These are phyloP conservation scores for Cephus cinctus DNA, from an alignment of 1,140 invertebrate species.

Conservation along the genomic window DNA sequence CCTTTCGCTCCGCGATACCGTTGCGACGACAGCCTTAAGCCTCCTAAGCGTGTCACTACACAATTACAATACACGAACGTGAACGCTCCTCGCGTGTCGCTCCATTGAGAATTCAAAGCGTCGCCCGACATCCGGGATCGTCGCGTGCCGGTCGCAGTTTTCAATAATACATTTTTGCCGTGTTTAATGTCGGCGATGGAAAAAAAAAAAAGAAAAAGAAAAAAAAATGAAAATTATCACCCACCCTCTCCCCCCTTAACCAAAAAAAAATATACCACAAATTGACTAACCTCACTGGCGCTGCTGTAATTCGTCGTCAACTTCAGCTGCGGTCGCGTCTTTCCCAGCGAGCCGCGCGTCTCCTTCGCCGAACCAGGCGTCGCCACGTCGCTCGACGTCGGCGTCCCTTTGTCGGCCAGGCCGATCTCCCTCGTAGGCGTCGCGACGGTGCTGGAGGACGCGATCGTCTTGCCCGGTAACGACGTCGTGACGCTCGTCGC, in stretches of 20 bases:
- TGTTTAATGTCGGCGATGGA: neutral
- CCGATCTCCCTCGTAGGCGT: no score
- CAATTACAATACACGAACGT: no score
- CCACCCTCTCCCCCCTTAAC: no score
- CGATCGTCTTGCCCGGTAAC: slow-evolving; percentile 19
- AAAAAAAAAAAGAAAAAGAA: slow-evolving; percentile 32
- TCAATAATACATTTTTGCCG: neutral
- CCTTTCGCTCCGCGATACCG: no score
- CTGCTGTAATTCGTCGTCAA: slow-evolving; percentile 56
- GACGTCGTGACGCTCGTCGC: slow-evolving; percentile 26
- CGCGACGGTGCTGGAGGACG: slow-evolving; percentile 18
- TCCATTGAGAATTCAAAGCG: no score
- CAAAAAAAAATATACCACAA: no score
- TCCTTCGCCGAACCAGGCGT: slow-evolving; percentile 49
- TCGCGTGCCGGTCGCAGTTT: no score
- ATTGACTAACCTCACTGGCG: slow-evolving; percentile 57
- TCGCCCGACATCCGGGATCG: no score
- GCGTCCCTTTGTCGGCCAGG: slow-evolving; percentile 19
- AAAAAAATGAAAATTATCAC: no score
- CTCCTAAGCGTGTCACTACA: no score
- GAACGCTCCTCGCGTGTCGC: no score
- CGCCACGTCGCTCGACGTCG: slow-evolving; percentile 18
- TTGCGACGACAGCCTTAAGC: no score
- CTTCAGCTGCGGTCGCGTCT: slow-evolving; percentile 59
- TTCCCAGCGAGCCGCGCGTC: slow-evolving; percentile 53